Evolutionary conservation across 1,140 invertebrate genomes (phyloP).

Genomic region (Brachionus manjavacas): DNA sequence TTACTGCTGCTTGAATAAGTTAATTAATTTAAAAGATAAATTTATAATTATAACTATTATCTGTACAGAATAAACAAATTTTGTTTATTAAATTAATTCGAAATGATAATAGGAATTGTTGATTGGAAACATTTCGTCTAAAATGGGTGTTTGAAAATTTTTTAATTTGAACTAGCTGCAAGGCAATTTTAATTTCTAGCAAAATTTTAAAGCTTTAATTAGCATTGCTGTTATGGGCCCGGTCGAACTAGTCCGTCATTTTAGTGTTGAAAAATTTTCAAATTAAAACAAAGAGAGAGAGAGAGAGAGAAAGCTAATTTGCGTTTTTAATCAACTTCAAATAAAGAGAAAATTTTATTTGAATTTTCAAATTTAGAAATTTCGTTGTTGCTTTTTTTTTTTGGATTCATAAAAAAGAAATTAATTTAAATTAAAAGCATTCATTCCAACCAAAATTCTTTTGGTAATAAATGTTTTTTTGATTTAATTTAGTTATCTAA

Average conservation of each 20-base stretch:
- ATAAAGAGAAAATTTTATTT: neutral
- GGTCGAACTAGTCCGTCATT: neutral
- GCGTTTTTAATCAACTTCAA: conserved; percentile 14
- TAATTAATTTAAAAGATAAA: conserved; percentile 13
- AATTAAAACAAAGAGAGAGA: neutral
- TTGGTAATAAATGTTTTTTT: conserved; percentile 29
- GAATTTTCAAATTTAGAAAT: conserved; percentile 8
- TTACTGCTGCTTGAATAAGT: neutral
- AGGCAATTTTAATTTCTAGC: neutral
- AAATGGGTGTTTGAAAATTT: neutral
- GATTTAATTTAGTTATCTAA: conserved; percentile 34
- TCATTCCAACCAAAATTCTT: neutral
- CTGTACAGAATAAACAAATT: neutral
- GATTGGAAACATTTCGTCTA: neutral
- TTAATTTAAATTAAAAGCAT: conserved; percentile 29
- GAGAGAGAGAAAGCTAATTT: neutral
- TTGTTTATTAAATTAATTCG: neutral
- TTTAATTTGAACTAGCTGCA: neutral
- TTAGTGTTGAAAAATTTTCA: neutral
- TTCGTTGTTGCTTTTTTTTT: neutral
- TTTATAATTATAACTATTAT: neutral
- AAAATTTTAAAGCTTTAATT: neutral
- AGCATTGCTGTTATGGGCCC: neutral
- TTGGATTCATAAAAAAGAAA: conserved; percentile 8
- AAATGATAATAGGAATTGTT: neutral